Conservation (phyloP, 1,140 invertebrate species). For the Trinorchestia longiramus region DNA sequence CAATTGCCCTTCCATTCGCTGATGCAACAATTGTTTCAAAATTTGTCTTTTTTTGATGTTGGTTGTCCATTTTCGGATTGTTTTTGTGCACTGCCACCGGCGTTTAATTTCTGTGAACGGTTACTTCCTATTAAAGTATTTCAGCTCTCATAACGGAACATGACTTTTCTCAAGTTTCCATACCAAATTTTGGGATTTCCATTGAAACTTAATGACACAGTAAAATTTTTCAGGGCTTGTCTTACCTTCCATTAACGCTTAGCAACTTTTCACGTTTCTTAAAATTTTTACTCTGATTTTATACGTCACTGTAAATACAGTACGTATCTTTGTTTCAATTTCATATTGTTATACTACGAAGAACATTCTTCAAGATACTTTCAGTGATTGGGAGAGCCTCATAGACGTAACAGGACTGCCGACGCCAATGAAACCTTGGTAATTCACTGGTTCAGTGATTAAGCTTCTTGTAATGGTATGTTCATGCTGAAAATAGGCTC, state of each 20-base stretch:
- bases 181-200: neutral
- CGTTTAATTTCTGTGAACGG: neutral
- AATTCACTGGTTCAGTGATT: neutral
- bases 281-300: neutral
- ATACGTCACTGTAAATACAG: neutral
- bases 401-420: neutral
- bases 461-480: neutral
- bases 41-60: neutral
- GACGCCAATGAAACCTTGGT: neutral
- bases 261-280: no score
- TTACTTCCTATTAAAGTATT: neutral
- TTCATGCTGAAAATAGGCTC: neutral
- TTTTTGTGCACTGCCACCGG: neutral
- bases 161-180: neutral
- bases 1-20: neutral
- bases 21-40: neutral
- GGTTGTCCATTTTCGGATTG: neutral
- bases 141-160: neutral
- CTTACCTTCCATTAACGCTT: no score
- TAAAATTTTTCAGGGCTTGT: no score
- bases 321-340: neutral
- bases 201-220: no score
- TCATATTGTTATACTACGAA: neutral
- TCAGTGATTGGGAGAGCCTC: neutral
- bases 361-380: neutral